Conservation (phyloP, 2,113 vertebrate species). For the Theristicus caerulescens region DNA sequence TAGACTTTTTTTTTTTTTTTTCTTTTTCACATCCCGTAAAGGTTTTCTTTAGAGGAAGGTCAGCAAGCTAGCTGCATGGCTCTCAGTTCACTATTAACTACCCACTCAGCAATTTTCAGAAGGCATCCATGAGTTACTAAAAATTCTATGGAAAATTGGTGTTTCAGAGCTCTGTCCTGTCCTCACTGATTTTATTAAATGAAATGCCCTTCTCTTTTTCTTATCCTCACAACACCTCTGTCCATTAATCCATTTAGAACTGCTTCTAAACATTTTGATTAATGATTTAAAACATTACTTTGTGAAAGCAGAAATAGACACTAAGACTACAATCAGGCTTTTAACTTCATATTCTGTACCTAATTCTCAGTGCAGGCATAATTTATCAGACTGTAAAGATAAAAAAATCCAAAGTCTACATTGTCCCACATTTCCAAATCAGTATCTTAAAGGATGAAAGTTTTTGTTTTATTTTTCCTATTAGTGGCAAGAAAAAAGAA, state of each 20-base stretch:
- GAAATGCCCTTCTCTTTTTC: not conserved
- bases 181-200: not conserved
- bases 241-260: not conserved
- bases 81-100: not conserved
- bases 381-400: not conserved
- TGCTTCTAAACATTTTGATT: not conserved
- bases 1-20: not conserved
- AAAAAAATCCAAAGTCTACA: not conserved
- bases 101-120: not conserved
- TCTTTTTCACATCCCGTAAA: not conserved
- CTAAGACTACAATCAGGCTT: not conserved
- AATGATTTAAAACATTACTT: not conserved
- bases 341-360: not conserved
- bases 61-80: not conserved
- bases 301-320: not conserved
- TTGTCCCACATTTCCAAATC: not conserved
- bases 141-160: not conserved
- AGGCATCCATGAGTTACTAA: not conserved
- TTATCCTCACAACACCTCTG: not conserved
- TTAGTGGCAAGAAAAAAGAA: not conserved
- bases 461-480: not conserved
- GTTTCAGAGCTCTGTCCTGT: not conserved
- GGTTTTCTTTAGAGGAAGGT: not conserved
- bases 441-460: not conserved
- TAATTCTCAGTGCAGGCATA: not conserved